Evolutionary conservation across 2,797 vertebrate species (phyloP).

Genomic region (Heteromormyrus szaboi): DNA sequence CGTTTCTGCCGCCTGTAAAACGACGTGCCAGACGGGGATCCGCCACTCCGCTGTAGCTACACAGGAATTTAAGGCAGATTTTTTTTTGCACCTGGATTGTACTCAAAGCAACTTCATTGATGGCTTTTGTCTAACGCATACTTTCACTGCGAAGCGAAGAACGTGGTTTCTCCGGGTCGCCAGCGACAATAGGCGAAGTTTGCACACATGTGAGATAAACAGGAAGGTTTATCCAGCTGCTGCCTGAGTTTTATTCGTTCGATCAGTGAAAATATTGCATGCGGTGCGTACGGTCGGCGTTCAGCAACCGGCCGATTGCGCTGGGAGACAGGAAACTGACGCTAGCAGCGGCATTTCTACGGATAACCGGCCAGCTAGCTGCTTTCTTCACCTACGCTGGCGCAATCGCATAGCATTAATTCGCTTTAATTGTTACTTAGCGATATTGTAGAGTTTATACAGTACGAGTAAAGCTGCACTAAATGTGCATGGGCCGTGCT

Average conservation of each 20-base stretch:
- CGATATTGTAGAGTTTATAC: neutral
- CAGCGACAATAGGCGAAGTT: neutral
- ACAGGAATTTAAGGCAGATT: constrained; percentile 22
- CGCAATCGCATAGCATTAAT: neutral
- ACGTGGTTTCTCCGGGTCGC: neutral
- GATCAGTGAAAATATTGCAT: neutral
- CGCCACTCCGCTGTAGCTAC: neutral
- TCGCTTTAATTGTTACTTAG: neutral
- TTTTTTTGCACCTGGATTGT: constrained; percentile 55
- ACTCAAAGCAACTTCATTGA: constrained; percentile 69
- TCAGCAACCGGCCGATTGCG: neutral
- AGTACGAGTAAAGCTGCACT: neutral
- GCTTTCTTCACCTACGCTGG: neutral
- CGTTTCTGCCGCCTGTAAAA: neutral
- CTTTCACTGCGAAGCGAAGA: constrained; percentile 46
- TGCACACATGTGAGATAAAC: neutral
- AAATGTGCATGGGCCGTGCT: neutral
- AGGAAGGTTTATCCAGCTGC: neutral
- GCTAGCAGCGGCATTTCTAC: neutral
- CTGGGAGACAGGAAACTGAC: constrained; percentile 25
- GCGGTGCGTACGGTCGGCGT: constrained; percentile 13
- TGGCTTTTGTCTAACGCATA: constrained; percentile 68
- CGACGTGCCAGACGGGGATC: neutral
- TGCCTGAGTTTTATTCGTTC: neutral
- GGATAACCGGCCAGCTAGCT: constrained; percentile 32